Evolutionary conservation across 2,888 invertebrate genomes (phyloP), one percentile per base, ranked within the genome.

Genomic region (Cremastinae sp.): DNA sequence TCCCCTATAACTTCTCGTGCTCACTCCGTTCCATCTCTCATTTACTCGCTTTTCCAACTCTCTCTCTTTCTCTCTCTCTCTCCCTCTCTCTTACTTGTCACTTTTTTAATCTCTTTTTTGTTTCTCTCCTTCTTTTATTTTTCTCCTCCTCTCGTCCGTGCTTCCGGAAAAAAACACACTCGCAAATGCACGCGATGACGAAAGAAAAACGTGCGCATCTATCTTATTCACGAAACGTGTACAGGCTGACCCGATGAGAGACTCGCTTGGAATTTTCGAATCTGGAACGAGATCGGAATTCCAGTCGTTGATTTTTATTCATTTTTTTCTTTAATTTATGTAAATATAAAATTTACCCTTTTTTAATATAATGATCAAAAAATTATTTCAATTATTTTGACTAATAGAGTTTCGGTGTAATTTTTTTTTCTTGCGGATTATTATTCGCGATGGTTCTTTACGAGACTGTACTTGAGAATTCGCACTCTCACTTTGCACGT

Each of bases 31-130:
- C 66, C 68, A 53, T 79, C 76, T 75, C 54, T 62, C 62, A 61
- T 74, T 70, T 65, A 28, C 34, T 49, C 79, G 74, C 72, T 74
- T 77, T 75, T 62, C 66, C 74, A 59, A 68, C 75, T 77, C 47
- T 20, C 65, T 54, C 54, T 78, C 73, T 72, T 53, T 70, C 72
- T 78, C 72, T 47, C 59, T 18, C 59, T 72, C 53, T 65, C 54
- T 65, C 61, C 51, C 41, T 56, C 34, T 54, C 68, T 12, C 64
- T 51, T 38, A 12, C 53, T 20, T 45, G 18, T 64, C 43, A 10
- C 38, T 20, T 16, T 20, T 49, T 36, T n/a, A 34, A 3, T 51
- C n/a, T 62, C 49, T 12, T 49, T 47, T 8, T 47, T 58, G 41
- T 38, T 36, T 51, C 73, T 53, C 2, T 12, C 8, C 41, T 51